Evolutionary conservation across 2,797 vertebrate species (phyloP).

Genomic region (Mormyrops attenuatus): DNA sequence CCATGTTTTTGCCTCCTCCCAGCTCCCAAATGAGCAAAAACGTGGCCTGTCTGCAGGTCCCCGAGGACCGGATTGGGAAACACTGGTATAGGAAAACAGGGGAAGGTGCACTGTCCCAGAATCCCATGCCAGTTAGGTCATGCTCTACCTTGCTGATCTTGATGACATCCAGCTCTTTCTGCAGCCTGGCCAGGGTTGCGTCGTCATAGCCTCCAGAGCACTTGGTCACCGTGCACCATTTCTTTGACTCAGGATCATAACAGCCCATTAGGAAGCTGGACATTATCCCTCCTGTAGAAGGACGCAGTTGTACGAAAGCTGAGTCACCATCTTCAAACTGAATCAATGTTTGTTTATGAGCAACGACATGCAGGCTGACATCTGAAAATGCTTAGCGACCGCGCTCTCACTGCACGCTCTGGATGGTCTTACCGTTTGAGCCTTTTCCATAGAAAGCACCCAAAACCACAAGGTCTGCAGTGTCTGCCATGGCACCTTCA

Average conservation of each 20-base stretch:
- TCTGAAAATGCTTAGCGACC: neutral
- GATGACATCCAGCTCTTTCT: slow-evolving; percentile 90
- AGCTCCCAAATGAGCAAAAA: neutral
- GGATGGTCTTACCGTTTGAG: slow-evolving; percentile 74
- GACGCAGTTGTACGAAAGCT: neutral
- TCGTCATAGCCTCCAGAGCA: slow-evolving; percentile 92
- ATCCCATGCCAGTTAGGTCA: neutral
- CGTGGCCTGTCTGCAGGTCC: neutral
- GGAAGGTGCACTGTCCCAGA: neutral
- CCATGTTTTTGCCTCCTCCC: neutral
- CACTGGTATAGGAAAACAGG: neutral
- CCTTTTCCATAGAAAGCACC: slow-evolving; percentile 96
- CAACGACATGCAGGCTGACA: neutral
- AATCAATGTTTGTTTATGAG: neutral
- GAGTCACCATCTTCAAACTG: neutral
- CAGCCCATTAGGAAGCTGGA: slow-evolving; percentile 98
- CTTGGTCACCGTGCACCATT: slow-evolving; percentile 98
- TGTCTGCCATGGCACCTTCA: slow-evolving; percentile 95
- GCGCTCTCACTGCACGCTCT: neutral
- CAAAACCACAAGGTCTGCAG: slow-evolving; percentile 91
- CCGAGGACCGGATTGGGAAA: neutral
- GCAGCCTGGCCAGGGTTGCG: slow-evolving; percentile 80
- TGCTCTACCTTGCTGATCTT: slow-evolving; percentile 92
- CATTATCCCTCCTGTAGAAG: slow-evolving; percentile 87
- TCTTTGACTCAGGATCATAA: slow-evolving; percentile 80